Evolutionary conservation across 2,113 vertebrate genomes (phyloP).

Genomic region (Paracyprichromis sp.): DNA sequence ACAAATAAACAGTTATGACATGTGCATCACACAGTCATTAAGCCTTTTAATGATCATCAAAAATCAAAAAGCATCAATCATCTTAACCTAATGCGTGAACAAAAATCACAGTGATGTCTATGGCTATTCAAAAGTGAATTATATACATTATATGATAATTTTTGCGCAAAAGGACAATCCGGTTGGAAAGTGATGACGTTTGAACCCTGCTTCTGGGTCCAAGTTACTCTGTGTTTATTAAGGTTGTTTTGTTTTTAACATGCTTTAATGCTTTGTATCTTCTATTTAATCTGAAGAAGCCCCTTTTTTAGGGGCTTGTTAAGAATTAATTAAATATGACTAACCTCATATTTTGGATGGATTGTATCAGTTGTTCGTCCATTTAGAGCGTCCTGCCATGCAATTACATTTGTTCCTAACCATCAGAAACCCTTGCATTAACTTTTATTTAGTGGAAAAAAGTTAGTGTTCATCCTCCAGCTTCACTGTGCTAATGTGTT

Average conservation of each 20-base stretch:
- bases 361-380: accelerated
- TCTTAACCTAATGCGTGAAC: neutral
- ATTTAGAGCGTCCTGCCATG: neutral
- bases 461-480: neutral
- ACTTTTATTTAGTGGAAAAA: neutral
- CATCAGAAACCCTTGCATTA: neutral
- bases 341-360: neutral
- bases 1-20: neutral
- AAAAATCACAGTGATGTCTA: neutral
- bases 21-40: neutral
- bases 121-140: no score
- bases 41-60: neutral
- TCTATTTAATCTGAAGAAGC: no score
- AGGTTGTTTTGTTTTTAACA: no score
- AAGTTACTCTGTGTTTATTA: no score
- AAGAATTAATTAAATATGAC: neutral
- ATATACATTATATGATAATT: no score
- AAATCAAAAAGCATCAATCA: neutral
- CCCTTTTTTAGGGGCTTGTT: neutral
- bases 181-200: neutral
- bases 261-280: no score
- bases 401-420: neutral
- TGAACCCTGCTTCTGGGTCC: neutral
- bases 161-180: no score
- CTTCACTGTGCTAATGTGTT: neutral